Percentiles rank a stretch among this genome's conserved stretches.
Conservation (phyloP, 2,888 invertebrate genomes). For the Acanthosepion esculentum region DNA sequence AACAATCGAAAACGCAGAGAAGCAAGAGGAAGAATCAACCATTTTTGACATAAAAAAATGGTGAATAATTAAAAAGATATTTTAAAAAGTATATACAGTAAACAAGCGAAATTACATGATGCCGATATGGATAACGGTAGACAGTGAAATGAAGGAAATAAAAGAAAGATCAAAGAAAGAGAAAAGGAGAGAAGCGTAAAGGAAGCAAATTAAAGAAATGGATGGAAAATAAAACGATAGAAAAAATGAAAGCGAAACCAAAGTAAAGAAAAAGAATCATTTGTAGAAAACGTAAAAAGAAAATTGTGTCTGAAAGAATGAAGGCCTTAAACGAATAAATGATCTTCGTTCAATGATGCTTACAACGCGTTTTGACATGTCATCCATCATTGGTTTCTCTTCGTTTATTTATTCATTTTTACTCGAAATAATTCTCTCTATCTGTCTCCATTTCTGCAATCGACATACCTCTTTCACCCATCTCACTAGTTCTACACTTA, state of each 20-base stretch:
- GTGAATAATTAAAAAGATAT: too few species aligned
- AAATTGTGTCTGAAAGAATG: neutral
- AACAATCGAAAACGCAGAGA: too few species aligned
- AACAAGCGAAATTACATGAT: neutral
- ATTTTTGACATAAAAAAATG: too few species aligned
- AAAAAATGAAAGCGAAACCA: neutral
- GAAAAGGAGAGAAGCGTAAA: neutral
- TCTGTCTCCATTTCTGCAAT: neutral
- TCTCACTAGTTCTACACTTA: neutral
- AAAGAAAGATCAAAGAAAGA: neutral
- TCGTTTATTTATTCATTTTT: neutral
- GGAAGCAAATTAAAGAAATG: neutral
- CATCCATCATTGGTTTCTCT: neutral
- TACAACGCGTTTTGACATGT: slow-evolving; percentile 5
- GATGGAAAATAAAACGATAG: neutral
- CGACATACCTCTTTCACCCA: neutral
- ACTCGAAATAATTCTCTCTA: neutral
- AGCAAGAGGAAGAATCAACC: too few species aligned
- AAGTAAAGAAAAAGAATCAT: neutral
- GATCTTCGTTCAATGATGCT: neutral
- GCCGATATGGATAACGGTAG: neutral
- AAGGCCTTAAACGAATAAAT: neutral
- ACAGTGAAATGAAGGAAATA: neutral
- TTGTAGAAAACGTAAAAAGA: neutral
- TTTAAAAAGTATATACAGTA: too few species aligned